These are phyloP conservation scores for Tolmerus cingulatus DNA, from an alignment of 2,888 invertebrate species.

Conservation along the genomic window DNA sequence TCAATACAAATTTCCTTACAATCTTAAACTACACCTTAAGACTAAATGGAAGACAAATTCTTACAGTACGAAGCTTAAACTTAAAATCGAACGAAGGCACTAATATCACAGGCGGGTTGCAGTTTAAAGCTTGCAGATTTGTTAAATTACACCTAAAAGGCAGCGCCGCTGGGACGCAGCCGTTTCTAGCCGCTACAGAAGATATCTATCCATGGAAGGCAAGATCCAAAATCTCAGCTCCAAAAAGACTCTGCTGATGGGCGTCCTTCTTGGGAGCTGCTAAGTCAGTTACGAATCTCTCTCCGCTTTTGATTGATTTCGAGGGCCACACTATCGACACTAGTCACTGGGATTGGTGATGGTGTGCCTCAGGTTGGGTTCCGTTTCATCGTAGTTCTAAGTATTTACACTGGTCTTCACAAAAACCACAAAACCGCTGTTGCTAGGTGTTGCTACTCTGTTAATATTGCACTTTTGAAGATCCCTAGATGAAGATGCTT, in stretches of 20 bases:
- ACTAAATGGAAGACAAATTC: slow-evolving; percentile 27
- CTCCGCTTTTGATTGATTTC: background rate
- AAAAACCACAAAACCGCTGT: background rate
- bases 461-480: background rate
- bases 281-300: background rate
- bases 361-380: background rate
- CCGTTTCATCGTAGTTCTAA: background rate
- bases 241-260: background rate
- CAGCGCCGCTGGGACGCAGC: background rate
- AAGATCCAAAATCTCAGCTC: background rate
- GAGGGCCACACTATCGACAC: background rate
- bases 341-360: background rate
- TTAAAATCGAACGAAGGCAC: background rate
- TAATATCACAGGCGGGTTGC: slow-evolving; percentile 28
- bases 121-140: slow-evolving; percentile 11
- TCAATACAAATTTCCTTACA: slow-evolving; percentile 17
- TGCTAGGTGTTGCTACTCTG: background rate
- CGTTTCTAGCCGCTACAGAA: background rate
- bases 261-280: background rate
- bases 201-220: slow-evolving; percentile 20
- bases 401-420: background rate
- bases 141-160: background rate
- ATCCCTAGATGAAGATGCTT: background rate
- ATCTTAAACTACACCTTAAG: background rate
- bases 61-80: background rate